These are phyloP conservation scores for Crepidodera aurea DNA, from an alignment of 2,888 invertebrate genomes.

Conservation along the genomic window DNA sequence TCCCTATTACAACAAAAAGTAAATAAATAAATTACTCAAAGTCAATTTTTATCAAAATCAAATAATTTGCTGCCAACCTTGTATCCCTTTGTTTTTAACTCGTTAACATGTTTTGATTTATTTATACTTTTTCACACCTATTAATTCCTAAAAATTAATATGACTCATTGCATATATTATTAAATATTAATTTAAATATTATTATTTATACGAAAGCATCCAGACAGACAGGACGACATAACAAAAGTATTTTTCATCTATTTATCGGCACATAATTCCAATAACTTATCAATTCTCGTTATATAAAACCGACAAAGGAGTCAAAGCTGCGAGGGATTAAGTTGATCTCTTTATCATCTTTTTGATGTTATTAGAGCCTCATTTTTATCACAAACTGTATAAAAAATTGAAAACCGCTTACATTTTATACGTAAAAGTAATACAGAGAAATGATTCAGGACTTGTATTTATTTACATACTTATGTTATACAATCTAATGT, in stretches of 20 bases:
- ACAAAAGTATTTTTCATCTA: conserved; percentile 15
- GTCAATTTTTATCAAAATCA: too few relatives aligned
- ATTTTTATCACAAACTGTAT: conserved; percentile 16
- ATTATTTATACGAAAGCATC: neutral
- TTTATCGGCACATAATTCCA: conserved; percentile 39
- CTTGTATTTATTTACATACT: too few relatives aligned
- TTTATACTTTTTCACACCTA: neutral
- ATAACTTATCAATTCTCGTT: conserved; percentile 46
- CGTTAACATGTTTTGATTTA: too few relatives aligned
- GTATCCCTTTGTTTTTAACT: too few relatives aligned
- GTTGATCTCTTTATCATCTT: conserved; percentile 45
- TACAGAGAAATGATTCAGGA: too few relatives aligned
- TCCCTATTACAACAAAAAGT: too few relatives aligned
- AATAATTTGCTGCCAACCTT: too few relatives aligned
- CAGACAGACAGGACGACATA: neutral
- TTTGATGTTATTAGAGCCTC: conserved; percentile 45
- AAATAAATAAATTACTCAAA: too few relatives aligned
- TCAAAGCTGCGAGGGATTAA: conserved; percentile 41
- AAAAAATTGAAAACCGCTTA: neutral
- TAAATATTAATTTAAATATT: too few relatives aligned
- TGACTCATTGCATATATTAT: too few relatives aligned
- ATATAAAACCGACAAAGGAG: conserved; percentile 45
- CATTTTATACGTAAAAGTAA: too few relatives aligned
- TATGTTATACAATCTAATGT: too few relatives aligned
- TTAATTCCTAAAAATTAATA: neutral